phyloP scores from a whole-genome alignment of 2,888 invertebrate species.

The Patella caerulea region DNA sequence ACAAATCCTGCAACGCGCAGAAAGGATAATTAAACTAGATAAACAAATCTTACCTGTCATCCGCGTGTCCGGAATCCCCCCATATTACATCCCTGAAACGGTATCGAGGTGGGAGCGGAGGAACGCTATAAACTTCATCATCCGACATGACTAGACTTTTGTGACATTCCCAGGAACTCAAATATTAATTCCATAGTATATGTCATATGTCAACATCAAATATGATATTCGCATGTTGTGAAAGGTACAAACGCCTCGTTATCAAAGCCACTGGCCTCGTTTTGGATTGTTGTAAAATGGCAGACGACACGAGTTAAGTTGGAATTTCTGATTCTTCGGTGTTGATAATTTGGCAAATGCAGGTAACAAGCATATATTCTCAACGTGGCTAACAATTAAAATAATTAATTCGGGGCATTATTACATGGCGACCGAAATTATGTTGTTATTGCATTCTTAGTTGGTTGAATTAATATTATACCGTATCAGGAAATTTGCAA shows the following conservation, averaged over 20 bases:
- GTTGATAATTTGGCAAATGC: too few species aligned
- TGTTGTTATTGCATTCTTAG: too few species aligned
- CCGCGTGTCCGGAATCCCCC: constrained; percentile 84
- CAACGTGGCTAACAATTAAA: not conserved
- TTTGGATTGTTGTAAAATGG: not conserved
- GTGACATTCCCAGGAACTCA: too few species aligned
- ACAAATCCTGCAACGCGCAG: not conserved
- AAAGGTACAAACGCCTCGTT: too few species aligned
- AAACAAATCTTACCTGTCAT: constrained; percentile 78
- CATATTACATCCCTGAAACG: constrained; percentile 83
- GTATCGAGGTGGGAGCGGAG: constrained; percentile 79
- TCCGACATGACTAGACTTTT: not conserved
- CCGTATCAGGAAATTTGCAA: too few species aligned
- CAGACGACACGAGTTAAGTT: constrained; percentile 2
- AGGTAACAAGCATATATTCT: too few species aligned
- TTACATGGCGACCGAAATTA: too few species aligned
- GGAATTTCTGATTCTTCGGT: too few species aligned
- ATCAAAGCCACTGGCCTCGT: not conserved
- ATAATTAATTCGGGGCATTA: not conserved
- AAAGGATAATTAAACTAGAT: not conserved
- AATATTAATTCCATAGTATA: too few species aligned
- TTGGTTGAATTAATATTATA: too few species aligned
- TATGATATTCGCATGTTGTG: too few species aligned
- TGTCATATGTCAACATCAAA: too few species aligned
- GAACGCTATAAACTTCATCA: constrained; percentile 41